A percentile compares a stretch with the other conserved stretches of the same genome.
These are phyloP conservation scores for Sarcophaga variegata DNA, from an alignment of 2,888 invertebrate genomes.

Conservation along the genomic window DNA sequence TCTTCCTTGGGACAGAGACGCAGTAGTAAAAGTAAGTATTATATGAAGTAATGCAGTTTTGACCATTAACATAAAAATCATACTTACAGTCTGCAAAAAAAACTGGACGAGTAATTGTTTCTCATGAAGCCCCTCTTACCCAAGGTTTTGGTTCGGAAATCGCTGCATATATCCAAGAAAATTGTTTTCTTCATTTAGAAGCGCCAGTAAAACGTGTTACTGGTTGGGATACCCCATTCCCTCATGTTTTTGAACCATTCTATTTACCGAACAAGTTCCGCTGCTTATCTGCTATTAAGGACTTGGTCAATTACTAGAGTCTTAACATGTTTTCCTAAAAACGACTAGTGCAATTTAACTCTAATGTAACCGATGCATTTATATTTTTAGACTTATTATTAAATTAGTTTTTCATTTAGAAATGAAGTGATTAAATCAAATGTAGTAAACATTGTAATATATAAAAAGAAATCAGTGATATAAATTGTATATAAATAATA, in stretches of 20 bases:
- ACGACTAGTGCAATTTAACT: constrained; percentile 39
- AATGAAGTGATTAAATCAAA: neutral
- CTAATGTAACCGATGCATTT: constrained; percentile 56
- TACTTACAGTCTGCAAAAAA: constrained; percentile 94
- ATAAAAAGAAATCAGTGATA: too few species aligned
- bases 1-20: constrained; percentile 97
- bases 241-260: constrained; percentile 97
- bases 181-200: constrained; percentile 97
- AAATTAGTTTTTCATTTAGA: neutral
- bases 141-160: constrained; percentile 98
- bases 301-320: constrained; percentile 87
- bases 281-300: constrained; percentile 91
- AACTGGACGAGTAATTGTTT: constrained; percentile 94
- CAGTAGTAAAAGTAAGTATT: constrained; percentile 90
- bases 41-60: constrained; percentile 74
- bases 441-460: too few species aligned
- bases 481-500: too few species aligned
- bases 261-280: constrained; percentile 97
- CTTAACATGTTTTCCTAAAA: neutral
- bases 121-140: constrained; percentile 98
- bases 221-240: constrained; percentile 98
- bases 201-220: constrained; percentile 94
- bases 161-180: constrained; percentile 95
- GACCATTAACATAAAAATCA: neutral
- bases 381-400: constrained; percentile 24